These are phyloP conservation scores for Adelphocoris suturalis DNA, from an alignment of 2,888 invertebrate species.

Conservation along the genomic window DNA sequence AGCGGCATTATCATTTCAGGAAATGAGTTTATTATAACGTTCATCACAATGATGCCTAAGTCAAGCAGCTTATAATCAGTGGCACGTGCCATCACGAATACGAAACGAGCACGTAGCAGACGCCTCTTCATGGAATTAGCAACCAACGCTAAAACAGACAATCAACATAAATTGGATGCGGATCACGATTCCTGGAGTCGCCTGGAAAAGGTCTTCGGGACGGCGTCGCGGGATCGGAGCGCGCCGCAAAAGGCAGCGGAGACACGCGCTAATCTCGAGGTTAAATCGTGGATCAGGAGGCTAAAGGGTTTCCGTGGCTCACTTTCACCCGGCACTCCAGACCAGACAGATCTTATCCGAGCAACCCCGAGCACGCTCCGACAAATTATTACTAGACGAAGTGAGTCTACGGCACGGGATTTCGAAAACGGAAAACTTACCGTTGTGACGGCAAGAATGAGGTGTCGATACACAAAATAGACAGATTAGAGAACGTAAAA, in stretches of 20 bases:
- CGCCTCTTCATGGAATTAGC: too few species aligned
- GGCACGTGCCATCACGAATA: too few species aligned
- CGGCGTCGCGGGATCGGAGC: neutral
- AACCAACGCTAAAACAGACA: neutral
- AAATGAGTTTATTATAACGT: too few species aligned
- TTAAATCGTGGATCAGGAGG: slow-evolving; percentile 33
- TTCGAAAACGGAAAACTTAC: too few species aligned
- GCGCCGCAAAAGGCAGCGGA: neutral
- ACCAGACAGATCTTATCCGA: neutral
- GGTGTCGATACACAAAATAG: too few species aligned
- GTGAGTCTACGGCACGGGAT: too few species aligned
- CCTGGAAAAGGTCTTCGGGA: neutral
- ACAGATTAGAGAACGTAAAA: too few species aligned
- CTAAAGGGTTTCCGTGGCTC: slow-evolving; percentile 10
- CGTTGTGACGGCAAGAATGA: too few species aligned
- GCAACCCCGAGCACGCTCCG: neutral
- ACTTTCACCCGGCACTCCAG: neutral
- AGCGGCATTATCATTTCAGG: too few species aligned
- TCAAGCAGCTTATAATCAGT: too few species aligned
- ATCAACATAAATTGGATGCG: slow-evolving; percentile 7
- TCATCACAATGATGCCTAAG: too few species aligned
- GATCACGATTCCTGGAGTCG: neutral
- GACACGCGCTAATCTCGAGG: slow-evolving; percentile 31
- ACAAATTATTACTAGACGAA: neutral
- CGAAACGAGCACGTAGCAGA: too few species aligned